Conservation (phyloP, 2,888 invertebrate genomes). For the Pachliopta kotzebuea region DNA sequence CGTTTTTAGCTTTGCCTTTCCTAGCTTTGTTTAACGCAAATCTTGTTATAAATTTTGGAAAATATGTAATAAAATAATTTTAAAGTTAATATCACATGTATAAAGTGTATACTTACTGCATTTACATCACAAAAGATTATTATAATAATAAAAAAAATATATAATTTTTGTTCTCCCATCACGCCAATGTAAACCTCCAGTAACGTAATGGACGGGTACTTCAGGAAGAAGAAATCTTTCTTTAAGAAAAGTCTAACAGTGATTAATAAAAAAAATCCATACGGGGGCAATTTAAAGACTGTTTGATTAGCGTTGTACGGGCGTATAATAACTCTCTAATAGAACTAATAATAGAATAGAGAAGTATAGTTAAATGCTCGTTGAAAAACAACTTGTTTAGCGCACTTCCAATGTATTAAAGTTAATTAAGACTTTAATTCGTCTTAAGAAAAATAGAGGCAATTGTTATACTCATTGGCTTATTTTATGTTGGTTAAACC, state of each 20-base stretch:
- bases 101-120: constrained; percentile 52
- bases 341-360: constrained; percentile 1
- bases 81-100: not conserved
- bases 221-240: too few species aligned
- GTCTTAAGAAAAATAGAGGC: not conserved
- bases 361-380: not conserved
- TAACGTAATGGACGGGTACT: too few species aligned
- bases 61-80: not conserved
- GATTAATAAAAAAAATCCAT: constrained; percentile 19
- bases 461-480: too few species aligned
- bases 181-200: constrained; percentile 19
- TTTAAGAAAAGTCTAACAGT: constrained; percentile 28
- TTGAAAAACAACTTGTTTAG: constrained; percentile 11
- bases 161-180: constrained; percentile 43
- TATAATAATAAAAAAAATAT: constrained; percentile 42
- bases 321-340: constrained; percentile 27
- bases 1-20: too few species aligned
- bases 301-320: constrained; percentile 34
- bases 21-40: too few species aligned
- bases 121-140: constrained; percentile 41
- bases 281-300: constrained; percentile 38
- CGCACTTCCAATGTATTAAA: not conserved
- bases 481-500: too few species aligned
- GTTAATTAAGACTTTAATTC: not conserved
- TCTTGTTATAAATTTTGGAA: not conserved